phyloP scores from a whole-genome alignment of 2,888 invertebrate species.

The Lottia gigantea region DNA sequence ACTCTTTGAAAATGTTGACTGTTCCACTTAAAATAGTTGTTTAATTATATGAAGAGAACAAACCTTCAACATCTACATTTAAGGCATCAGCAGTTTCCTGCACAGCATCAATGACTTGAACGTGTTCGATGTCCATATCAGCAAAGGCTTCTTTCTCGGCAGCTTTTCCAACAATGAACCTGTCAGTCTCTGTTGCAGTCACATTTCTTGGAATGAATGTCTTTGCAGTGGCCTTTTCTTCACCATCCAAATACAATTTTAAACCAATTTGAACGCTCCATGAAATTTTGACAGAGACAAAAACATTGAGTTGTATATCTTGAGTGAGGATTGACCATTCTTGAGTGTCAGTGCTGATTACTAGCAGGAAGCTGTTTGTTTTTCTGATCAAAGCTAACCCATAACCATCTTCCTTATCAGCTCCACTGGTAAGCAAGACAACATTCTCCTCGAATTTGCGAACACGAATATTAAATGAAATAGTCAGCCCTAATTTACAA shows the following conservation, averaged over 20 bases:
- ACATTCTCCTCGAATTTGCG: constrained; percentile 32
- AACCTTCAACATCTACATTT: constrained; percentile 11
- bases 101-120: constrained; percentile 33
- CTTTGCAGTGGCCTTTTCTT: constrained; percentile 31
- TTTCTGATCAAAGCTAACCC: not conserved
- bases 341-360: constrained; percentile 32
- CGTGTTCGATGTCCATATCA: constrained; percentile 34
- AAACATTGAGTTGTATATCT: constrained; percentile 24
- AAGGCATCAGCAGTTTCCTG: constrained; percentile 32
- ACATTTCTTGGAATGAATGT: constrained; percentile 30
- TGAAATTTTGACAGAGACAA: constrained; percentile 36
- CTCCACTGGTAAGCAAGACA: constrained; percentile 38
- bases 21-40: too few relatives aligned
- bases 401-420: not conserved
- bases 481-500: constrained; percentile 42
- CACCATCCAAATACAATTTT: constrained; percentile 35
- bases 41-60: too few relatives aligned
- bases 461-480: constrained; percentile 37
- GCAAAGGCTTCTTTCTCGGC: constrained; percentile 23
- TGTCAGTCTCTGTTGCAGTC: not conserved
- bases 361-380: constrained; percentile 16
- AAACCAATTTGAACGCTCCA: constrained; percentile 45
- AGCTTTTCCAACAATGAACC: constrained; percentile 25
- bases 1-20: too few relatives aligned
- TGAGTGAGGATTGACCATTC: constrained; percentile 42